Conservation (phyloP, 2,113 vertebrate genomes). For the Amphiprion percula region DNA sequence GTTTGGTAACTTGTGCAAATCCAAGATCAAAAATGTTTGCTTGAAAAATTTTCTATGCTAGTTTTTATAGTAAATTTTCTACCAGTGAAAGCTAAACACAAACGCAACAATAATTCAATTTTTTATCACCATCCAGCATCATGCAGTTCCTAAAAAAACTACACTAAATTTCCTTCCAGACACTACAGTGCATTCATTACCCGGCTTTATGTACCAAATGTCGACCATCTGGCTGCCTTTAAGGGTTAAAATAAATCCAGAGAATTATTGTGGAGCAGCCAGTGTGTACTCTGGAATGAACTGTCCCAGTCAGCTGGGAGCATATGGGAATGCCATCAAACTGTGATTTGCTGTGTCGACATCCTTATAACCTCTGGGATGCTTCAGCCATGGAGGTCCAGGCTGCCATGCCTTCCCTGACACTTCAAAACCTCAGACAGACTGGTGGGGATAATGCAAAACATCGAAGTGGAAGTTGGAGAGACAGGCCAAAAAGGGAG, state of each 20-base stretch:
- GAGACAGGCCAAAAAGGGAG: background rate
- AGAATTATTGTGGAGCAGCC: slow-evolving; percentile 16
- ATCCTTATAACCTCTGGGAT: slow-evolving; percentile 88
- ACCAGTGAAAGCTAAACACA: no score
- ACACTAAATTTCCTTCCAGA: no score
- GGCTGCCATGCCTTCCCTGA: slow-evolving; percentile 51
- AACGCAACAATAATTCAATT: no score
- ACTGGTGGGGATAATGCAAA: slow-evolving; percentile 78
- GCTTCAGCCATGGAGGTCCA: slow-evolving; percentile 86
- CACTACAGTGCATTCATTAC: no score
- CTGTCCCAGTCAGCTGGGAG: slow-evolving; percentile 63
- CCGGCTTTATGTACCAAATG: no score
- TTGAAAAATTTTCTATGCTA: no score
- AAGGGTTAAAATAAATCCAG: slow-evolving; percentile 10
- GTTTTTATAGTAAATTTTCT: no score
- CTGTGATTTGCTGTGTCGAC: slow-evolving; percentile 88
- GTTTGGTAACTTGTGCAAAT: no score
- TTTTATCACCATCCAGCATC: no score
- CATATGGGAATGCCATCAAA: slow-evolving; percentile 89
- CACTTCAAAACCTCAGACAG: slow-evolving; percentile 72
- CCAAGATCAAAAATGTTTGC: no score
- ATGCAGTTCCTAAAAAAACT: no score
- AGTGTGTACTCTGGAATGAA: background rate
- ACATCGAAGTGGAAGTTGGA: slow-evolving; percentile 51
- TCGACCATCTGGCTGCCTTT: slow-evolving; percentile 7